phyloP scores from a whole-genome alignment of 2,888 invertebrate genomes.

The Magallana nippona region DNA sequence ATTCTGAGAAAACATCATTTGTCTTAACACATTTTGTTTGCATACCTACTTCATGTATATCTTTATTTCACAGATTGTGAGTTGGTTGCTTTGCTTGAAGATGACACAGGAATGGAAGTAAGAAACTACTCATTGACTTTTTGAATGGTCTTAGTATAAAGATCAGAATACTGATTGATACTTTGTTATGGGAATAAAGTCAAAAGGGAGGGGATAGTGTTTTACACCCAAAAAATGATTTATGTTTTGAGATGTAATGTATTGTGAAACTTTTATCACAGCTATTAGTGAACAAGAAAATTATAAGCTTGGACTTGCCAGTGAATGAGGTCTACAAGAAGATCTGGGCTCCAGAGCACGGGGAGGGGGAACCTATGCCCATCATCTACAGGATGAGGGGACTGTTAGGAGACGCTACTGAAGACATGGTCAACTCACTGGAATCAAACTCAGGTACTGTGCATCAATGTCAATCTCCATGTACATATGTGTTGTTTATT shows the following conservation, averaged over 20 bases:
- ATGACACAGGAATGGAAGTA: conserved; percentile 93
- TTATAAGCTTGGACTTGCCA: conserved; percentile 96
- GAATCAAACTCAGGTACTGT: conserved; percentile 85
- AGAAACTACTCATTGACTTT: background rate
- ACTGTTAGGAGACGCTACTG: conserved; percentile 97
- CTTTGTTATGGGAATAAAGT: too few species aligned
- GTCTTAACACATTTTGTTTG: background rate
- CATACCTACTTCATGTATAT: background rate
- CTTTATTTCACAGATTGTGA: conserved; percentile 88
- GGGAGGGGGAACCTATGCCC: conserved; percentile 96
- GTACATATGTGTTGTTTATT: background rate
- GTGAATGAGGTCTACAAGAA: conserved; percentile 89
- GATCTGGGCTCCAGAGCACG: conserved; percentile 79
- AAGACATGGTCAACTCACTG: conserved; percentile 97
- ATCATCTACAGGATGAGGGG: conserved; percentile 99
- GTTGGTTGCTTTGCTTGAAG: conserved; percentile 96
- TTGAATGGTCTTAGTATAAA: too few species aligned
- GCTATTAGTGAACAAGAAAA: conserved; percentile 97
- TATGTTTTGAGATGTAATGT: conserved; percentile 7
- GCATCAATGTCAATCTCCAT: background rate
- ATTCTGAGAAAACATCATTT: background rate
- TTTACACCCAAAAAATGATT: background rate
- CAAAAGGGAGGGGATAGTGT: too few species aligned
- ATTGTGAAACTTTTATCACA: conserved; percentile 51
- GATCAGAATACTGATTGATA: too few species aligned